Conservation (phyloP, 1,140 invertebrate genomes). For the Hesperophylax magnus region DNA sequence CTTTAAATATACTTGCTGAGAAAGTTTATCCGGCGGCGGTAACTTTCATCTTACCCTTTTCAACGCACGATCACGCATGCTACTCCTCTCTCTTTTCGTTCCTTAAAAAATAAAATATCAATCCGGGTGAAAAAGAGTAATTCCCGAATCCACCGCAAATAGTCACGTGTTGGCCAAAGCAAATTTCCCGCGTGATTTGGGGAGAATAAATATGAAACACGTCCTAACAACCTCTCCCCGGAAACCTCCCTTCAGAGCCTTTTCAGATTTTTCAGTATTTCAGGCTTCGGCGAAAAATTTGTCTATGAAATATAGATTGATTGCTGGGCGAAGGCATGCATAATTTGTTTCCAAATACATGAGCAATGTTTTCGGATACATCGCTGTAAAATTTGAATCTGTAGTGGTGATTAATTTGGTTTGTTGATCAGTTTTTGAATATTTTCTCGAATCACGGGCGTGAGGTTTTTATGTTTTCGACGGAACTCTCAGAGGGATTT, state of each 20-base stretch:
- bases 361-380: not conserved
- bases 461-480: no score
- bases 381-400: not conserved
- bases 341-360: slow-evolving; percentile 19
- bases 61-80: not conserved
- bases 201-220: slow-evolving; percentile 48
- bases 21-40: not conserved
- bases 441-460: no score
- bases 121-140: slow-evolving; percentile 32
- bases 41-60: not conserved
- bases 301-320: slow-evolving; percentile 26
- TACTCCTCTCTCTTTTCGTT: not conserved
- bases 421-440: no score
- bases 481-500: no score
- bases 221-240: slow-evolving; percentile 24
- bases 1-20: slow-evolving; percentile 11
- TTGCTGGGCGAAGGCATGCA: slow-evolving; percentile 16
- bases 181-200: slow-evolving; percentile 44
- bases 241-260: not conserved
- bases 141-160: slow-evolving; percentile 36
- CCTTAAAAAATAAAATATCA: slow-evolving; percentile 34
- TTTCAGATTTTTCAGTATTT: slow-evolving; percentile 19
- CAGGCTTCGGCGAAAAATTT: slow-evolving; percentile 15
- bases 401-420: no score
- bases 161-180: slow-evolving; percentile 41